Evolutionary conservation across 1,140 invertebrate species (phyloP), one percentile per base, ranked within the genome.

Genomic region (Calycopis cecrops): DNA sequence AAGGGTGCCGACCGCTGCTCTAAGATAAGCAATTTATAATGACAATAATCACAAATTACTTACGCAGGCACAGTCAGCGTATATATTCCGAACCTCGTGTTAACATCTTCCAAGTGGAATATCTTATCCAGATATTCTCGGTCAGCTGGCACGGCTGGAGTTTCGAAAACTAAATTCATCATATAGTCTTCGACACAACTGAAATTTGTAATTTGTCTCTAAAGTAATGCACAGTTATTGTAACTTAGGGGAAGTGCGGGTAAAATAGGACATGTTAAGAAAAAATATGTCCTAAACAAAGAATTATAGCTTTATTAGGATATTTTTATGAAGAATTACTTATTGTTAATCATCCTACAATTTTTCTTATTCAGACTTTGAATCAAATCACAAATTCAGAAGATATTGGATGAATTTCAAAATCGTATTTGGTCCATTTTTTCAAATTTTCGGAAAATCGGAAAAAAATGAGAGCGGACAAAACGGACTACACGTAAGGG

Each of bases 171-270:
- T 40, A 83, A 59, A 48, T 85, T 85, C 83, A 83, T 85, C 4
- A 86, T 83, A 55, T 86, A 86, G 54, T 86, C 80, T 60, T 86
- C 83, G 18, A 86, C 83, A 33, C 83, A 86, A 67, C 83, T 84
- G 63, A 1, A 62, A 65, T 21, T 40, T 16, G 52, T 33, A 11
- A 28, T 28, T 28, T 28, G 21, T 28, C 21, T 28, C 21, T 28
- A 28, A 28, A 28, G 21, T 28, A 28, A 28, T 28, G 21, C 21
- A 28, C 21, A 28, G 6, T 2, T 28, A 2, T 2, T 6, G 2
- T 21, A 57, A 51, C 37, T 12, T 12, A 1, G 35, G 35, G 9
- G 0, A 10, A 11, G 35, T 37, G 10, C 12, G 10, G 35, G 10
- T 37, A 11, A 37, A n/a, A n/a, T n/a, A n/a, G n/a, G 4, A 37